These are phyloP conservation scores for Periophthalmus magnuspinnatus DNA, from an alignment of 2,797 vertebrate genomes.

Conservation along the genomic window DNA sequence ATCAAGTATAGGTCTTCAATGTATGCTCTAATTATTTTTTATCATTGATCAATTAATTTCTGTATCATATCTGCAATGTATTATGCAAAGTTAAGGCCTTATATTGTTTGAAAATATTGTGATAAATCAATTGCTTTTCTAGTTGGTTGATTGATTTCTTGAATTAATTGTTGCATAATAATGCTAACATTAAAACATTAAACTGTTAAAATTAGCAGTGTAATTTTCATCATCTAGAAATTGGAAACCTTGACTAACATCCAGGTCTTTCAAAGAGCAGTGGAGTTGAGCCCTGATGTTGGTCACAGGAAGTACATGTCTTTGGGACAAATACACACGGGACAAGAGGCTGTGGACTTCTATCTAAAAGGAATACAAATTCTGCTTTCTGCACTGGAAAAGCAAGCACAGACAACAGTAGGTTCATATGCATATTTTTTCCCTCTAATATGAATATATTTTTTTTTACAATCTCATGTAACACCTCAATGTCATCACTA, in stretches of 20 bases:
- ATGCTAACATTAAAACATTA: background rate
- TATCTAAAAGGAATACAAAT: constrained; percentile 80
- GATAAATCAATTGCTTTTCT: no score
- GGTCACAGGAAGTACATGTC: constrained; percentile 86
- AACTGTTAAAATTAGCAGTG: background rate
- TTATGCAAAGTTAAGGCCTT: no score
- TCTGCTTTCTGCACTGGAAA: constrained; percentile 70
- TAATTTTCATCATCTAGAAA: background rate
- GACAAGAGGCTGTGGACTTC: constrained; percentile 75
- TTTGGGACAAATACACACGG: constrained; percentile 82
- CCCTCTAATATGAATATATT: background rate
- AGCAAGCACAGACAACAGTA: constrained; percentile 63
- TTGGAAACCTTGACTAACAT: constrained; percentile 67
- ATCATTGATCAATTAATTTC: no score
- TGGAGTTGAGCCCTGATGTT: constrained; percentile 77
- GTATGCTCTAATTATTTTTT: no score
- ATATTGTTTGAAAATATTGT: no score
- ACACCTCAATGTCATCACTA: constrained; percentile 28
- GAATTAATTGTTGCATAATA: background rate
- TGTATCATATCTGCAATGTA: no score
- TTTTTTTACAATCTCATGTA: background rate
- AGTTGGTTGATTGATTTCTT: background rate
- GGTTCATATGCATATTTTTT: constrained; percentile 20
- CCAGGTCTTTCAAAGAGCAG: constrained; percentile 74
- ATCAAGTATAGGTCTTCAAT: background rate